Evolutionary conservation across 1,140 invertebrate species (phyloP), one percentile per base, ranked within the genome.

Genomic region (Lepidostoma basale): DNA sequence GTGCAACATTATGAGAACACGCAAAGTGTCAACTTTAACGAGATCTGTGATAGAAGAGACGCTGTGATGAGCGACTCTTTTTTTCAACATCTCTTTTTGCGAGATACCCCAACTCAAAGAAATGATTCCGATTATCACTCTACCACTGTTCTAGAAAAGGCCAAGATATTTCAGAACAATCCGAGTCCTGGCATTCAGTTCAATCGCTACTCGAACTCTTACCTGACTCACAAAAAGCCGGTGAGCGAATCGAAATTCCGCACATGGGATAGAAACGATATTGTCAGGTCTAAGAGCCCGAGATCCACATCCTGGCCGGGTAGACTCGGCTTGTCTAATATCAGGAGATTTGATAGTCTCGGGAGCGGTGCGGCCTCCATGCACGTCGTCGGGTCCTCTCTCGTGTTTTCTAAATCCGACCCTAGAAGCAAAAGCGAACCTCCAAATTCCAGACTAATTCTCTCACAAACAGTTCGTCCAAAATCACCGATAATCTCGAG

Each of bases 231-330:
- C 67, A 89, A 88, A 62, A 87, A 86, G 76, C 88, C 90, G 12
- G 90, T 92, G 0, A 87, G 86, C 3, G 84, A 89, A 70, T 92
- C 90, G 0, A 85, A 86, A 71, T 92, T 92, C 77, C 85, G 85
- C 74, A 85, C 83, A 67, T 86, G 88, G 80, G 90, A 92, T 72
- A 81, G 79, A 52, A 81, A 85, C 56, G 75, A 81, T 39, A 76
- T 76, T 28, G 56, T 56, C 23, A 70, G 74, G 52, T 59, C 69
- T 8, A 70, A 75, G 39, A 79, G 75, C 66, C 75, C 78, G 10
- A 74, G 83, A 56, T 81, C 81, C 28, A 76, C 82, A 67, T 82
- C 81, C 68, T 83, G 81, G 81, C 81, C 82, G 2, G 79, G 81
- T 26, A 78, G 77, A 76, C 78, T 82, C 76, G 75, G 14, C 75